Evolutionary conservation across 2,113 vertebrate species (phyloP), one percentile per base, ranked within the genome.

Genomic region (Aix galericulata): DNA sequence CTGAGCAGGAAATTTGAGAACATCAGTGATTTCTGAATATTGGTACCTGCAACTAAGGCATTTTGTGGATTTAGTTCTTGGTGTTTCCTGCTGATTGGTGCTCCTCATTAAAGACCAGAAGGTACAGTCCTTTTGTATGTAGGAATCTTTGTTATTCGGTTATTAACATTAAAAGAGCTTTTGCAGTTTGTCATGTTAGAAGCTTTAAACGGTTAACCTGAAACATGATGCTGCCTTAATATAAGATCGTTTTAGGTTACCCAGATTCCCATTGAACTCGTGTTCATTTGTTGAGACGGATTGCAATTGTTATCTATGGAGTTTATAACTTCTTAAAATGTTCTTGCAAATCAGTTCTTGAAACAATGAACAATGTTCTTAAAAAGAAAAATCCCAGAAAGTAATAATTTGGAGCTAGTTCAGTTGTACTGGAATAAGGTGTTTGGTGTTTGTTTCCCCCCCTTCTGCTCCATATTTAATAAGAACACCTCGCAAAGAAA

Each of bases 321-420:
- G 77, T 89, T 96, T 52, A 55, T 62, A n/a, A 38, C 62, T 88
- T 96, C 68, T 23, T 53, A 73, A 82, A 52, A 17, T 48, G 55
- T 74, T 81, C 36, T 60, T 60, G 80, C 89, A 55, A 5, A 74
- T 64, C 36, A 59, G 31, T 42, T 91, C 67, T 76, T 87, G 29
- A 92, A 96, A 79, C 6, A 73, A 27, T 71, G n/a, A 96, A 79
- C 6, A 73, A 29, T 71, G n/a, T 74, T 74, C 32, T 83, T 62
- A 5, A 58, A 80, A 82, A 89, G 7, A 94, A 31, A 81, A 82
- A 48, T 18, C 6, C 50, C 8, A 17, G 64, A 11, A 52, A 81
- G 75, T 91, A 90, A 36, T 77, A 90, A 91, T 83, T 94, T 73
- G 55, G 69, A 88, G 31, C 64, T 81, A 46, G 34, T 38, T 91